Evolutionary conservation across 2,113 vertebrate species (phyloP).

Genomic region (Odontesthes bonariensis): DNA sequence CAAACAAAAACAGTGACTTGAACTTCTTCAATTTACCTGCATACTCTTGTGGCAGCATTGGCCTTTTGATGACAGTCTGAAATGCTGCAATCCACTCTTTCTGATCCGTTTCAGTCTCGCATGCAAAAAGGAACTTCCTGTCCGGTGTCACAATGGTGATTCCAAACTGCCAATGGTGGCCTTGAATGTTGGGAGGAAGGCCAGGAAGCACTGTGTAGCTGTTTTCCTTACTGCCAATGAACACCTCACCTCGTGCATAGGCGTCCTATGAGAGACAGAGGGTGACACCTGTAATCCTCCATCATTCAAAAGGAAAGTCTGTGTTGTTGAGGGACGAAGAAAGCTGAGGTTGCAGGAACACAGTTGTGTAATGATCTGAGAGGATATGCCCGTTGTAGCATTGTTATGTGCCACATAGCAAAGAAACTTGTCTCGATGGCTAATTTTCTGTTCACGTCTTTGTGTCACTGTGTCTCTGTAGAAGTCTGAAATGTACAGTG

Average conservation of each 20-base stretch:
- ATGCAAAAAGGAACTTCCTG: conserved; percentile 92
- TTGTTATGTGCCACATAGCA: too few relatives aligned
- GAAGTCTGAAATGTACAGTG: background rate
- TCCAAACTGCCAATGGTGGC: conserved; percentile 91
- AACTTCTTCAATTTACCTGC: conserved; percentile 83
- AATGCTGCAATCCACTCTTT: conserved; percentile 90
- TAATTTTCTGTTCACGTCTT: background rate
- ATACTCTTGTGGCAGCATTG: conserved; percentile 96
- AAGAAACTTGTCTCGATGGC: too few relatives aligned
- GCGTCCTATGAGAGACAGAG: conserved; percentile 85
- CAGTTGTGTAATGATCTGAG: background rate
- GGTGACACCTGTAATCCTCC: background rate
- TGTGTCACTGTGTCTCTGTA: background rate
- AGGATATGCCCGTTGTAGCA: background rate
- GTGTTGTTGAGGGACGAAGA: background rate
- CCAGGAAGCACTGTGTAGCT: conserved; percentile 89
- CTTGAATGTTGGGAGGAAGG: conserved; percentile 87
- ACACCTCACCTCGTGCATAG: conserved; percentile 94
- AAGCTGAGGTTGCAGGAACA: background rate
- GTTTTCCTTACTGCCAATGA: conserved; percentile 93
- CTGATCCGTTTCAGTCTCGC: conserved; percentile 89
- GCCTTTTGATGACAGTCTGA: conserved; percentile 87
- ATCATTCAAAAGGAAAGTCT: background rate
- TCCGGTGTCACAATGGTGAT: conserved; percentile 95
- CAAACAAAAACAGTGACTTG: background rate